A percentile compares a stretch with the other conserved stretches of the same genome.
These are phyloP conservation scores for Orientallactaga bullata DNA, from an alignment of 2,113 vertebrate species.

Conservation along the genomic window DNA sequence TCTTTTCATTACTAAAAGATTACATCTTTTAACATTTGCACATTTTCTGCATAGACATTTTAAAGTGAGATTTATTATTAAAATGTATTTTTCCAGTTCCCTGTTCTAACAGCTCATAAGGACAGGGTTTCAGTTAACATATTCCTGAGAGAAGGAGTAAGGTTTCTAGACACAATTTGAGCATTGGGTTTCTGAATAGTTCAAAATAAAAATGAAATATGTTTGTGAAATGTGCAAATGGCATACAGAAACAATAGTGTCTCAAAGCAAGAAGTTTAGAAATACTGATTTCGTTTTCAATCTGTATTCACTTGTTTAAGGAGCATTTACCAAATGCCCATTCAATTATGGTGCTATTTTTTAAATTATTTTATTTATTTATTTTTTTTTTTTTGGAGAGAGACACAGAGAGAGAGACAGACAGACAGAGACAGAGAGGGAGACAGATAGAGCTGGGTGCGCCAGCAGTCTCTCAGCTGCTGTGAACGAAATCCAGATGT, in stretches of 20 bases:
- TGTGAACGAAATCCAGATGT: too few relatives aligned
- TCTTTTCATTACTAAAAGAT: conserved; percentile 41
- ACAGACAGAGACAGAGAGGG: too few relatives aligned
- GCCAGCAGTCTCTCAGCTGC: too few relatives aligned
- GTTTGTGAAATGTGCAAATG: conserved; percentile 42
- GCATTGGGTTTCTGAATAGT: conserved; percentile 46
- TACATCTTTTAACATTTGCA: conserved; percentile 42
- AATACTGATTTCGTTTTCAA: conserved; percentile 28
- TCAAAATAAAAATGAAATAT: conserved; percentile 64
- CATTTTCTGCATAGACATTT: conserved; percentile 51
- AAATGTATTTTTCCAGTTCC: conserved; percentile 50
- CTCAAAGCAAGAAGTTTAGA: conserved; percentile 34
- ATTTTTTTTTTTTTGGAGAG: too few relatives aligned
- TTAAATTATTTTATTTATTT: too few relatives aligned
- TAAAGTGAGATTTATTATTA: conserved; percentile 54
- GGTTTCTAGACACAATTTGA: conserved; percentile 56
- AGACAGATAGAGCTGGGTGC: too few relatives aligned
- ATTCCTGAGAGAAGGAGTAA: neutral
- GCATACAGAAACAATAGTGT: conserved; percentile 27
- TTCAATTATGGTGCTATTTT: neutral
- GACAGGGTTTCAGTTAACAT: conserved; percentile 34
- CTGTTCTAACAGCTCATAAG: conserved; percentile 30
- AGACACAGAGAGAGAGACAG: too few relatives aligned
- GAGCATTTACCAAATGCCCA: neutral
- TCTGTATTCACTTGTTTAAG: conserved; percentile 11